Evolutionary conservation across 2,113 vertebrate species (phyloP).

Genomic region (Fregata magnificens): DNA sequence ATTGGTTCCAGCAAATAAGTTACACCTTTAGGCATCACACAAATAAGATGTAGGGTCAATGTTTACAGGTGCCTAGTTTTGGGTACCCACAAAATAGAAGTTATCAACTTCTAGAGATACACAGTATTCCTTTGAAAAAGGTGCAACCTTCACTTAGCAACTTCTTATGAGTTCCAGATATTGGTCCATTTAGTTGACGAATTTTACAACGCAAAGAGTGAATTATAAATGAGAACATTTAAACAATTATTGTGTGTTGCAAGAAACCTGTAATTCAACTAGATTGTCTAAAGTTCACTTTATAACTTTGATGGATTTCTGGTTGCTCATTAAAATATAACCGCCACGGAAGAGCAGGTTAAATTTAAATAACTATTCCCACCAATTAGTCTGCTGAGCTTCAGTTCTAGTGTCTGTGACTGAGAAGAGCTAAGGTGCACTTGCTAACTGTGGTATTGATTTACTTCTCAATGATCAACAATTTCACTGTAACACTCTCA

Average conservation of each 20-base stretch:
- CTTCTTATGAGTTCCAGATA: neutral
- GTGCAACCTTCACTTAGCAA: neutral
- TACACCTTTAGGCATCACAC: neutral
- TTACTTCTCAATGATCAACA: conserved; percentile 21
- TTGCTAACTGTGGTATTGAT: conserved; percentile 10
- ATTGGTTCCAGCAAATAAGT: neutral
- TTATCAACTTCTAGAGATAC: neutral
- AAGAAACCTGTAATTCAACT: neutral
- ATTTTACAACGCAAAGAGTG: neutral
- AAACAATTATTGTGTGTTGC: neutral
- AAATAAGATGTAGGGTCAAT: neutral
- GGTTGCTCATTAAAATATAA: conserved; percentile 24
- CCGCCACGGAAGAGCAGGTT: neutral
- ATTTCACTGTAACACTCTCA: neutral
- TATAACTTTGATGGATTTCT: neutral
- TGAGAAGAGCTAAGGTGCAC: neutral
- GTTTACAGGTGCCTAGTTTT: neutral
- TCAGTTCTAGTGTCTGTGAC: neutral
- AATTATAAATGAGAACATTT: conserved; percentile 1
- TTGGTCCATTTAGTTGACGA: neutral
- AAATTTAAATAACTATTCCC: conserved; percentile 11
- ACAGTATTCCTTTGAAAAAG: neutral
- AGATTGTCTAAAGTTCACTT: neutral
- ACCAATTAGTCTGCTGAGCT: neutral
- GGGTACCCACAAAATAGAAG: neutral